Evolutionary conservation across 2,888 invertebrate genomes (phyloP), one percentile per base, ranked within the genome.

Genomic region (Oscheius myriophilus): DNA sequence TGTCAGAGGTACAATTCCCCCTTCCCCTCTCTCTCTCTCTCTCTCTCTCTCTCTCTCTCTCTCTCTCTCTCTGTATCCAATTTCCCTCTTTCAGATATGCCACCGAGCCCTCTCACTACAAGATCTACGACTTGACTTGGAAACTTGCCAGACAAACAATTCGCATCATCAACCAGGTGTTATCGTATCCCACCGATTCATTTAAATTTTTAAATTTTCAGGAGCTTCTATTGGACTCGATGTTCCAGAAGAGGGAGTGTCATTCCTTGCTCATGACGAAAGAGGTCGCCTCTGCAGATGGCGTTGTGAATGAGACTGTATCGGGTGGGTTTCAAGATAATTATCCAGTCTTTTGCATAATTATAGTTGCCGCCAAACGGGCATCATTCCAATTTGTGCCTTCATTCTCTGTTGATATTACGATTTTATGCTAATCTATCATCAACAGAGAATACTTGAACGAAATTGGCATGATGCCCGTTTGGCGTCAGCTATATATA

Each of bases 151-250:
- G 74, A 33, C 65, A 72, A 21, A 69, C 68, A 11, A 45, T 78
- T 12, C 33, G 75, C n/a, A 54, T 46, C n/a, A 45, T 78, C 26
- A 78, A 78, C 55, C 77, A 70, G 61, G 70, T 63, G 12, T 16
- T 39, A 12, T n/a, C 7, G n/a, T 16, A 43, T 25, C 18, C 39
- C 6, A 12, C 33, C 11, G 41, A 57, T 18, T 26, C 43, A 21
- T 42, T 26, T n/a, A n/a, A n/a, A 39, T 58, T 21, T 59, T 25
- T n/a, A n/a, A n/a, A n/a, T n/a, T 39, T 59, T 63, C 78, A 83
- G 68, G 71, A 74, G 51, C 59, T 82, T 12, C 71, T 84, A 25
- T 58, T 84, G 59, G 79, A 82, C 39, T 69, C 67, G 52, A 75
- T 82, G 72, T 75, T 72, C 43, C 62, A 61, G 26, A 74, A 72